Percentiles rank a stretch among this genome's conserved stretches.
phyloP scores from a whole-genome alignment of 1,140 invertebrate species.

The Stegodyphus mimosarum region DNA sequence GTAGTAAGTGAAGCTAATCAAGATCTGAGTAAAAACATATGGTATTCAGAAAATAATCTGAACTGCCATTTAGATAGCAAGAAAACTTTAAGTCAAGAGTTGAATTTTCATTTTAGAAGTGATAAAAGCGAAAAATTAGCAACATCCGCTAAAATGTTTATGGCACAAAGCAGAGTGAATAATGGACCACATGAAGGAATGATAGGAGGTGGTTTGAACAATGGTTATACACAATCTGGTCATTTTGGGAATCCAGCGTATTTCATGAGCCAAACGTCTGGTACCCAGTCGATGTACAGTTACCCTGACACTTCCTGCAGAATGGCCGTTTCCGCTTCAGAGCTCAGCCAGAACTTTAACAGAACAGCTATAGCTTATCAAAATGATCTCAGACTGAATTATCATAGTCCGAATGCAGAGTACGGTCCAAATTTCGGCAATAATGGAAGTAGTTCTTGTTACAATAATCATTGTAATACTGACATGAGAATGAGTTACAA shows the following conservation, averaged over 20 bases:
- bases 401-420: slow-evolving; percentile 34
- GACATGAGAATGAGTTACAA: slow-evolving; percentile 46
- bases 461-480: slow-evolving; percentile 36
- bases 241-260: slow-evolving; percentile 45
- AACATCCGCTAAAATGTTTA: slow-evolving; percentile 39
- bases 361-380: slow-evolving; percentile 33
- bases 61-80: not conserved
- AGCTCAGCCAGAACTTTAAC: slow-evolving; percentile 37
- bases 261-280: slow-evolving; percentile 44
- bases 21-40: no score
- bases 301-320: slow-evolving; percentile 48
- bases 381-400: slow-evolving; percentile 49
- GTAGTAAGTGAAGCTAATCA: no score
- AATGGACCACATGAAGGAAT: slow-evolving; percentile 31
- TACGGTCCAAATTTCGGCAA: slow-evolving; percentile 39
- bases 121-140: not conserved
- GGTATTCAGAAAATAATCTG: not conserved
- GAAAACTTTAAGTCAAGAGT: not conserved
- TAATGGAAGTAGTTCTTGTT: slow-evolving; percentile 16
- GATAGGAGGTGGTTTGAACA: slow-evolving; percentile 15
- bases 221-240: slow-evolving; percentile 42
- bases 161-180: slow-evolving; percentile 48
- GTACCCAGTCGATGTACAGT: slow-evolving; percentile 33
- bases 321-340: slow-evolving; percentile 45
- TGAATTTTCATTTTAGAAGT: not conserved